Evolutionary conservation across 2,113 vertebrate genomes (phyloP).

Genomic region (Colossoma macropomum): DNA sequence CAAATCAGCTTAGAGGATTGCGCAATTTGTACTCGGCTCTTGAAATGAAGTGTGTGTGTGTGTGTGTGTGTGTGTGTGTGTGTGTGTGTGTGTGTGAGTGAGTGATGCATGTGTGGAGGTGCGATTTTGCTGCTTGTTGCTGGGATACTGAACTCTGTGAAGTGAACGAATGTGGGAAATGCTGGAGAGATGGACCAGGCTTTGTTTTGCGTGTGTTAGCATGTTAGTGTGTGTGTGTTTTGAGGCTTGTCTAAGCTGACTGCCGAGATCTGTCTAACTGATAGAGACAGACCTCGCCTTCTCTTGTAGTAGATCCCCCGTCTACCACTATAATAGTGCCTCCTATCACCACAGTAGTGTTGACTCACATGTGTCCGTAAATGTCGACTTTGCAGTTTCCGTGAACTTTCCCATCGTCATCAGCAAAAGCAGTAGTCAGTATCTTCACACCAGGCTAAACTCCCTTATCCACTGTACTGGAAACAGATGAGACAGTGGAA

Average conservation of each 20-base stretch:
- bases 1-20: constrained; percentile 10
- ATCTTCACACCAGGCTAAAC: constrained; percentile 4
- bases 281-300: background rate
- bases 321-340: background rate
- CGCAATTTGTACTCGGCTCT: background rate
- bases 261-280: constrained; percentile 17
- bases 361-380: background rate
- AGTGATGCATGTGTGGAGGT: background rate
- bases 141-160: constrained; percentile 44
- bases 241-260: constrained; percentile 9
- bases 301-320: constrained; percentile 20
- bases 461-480: background rate
- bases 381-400: background rate
- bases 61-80: constrained; percentile 19
- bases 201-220: constrained; percentile 24
- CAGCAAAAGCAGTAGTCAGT: background rate
- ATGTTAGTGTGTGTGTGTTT: constrained; percentile 11
- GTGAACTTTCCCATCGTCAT: constrained; percentile 1
- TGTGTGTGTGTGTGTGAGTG: background rate
- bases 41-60: background rate
- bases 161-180: constrained; percentile 31
- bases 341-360: background rate
- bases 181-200: constrained; percentile 15
- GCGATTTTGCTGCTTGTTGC: constrained; percentile 48
- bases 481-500: constrained; percentile 45